Base-by-base conservation (phyloP, 2,797 vertebrate species). In the Pagetopsis macropterus region DNA sequence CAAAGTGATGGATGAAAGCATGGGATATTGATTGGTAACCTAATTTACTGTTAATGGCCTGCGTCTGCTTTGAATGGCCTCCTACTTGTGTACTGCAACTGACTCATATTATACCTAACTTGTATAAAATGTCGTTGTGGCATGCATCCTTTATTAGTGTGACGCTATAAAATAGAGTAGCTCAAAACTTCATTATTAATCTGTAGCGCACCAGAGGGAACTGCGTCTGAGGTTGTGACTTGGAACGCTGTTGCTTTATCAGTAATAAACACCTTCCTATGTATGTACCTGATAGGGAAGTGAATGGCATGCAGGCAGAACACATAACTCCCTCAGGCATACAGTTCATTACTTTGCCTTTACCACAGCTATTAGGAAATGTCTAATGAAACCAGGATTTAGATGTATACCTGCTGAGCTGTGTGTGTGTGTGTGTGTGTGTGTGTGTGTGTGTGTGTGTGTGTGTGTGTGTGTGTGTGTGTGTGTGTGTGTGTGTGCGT, bases 341-440 rank as follows among this genome's bases (percentile, higher is more conserved):
- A 51, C 46, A 51, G 7, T 87, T 88, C 84, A 85, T 90, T 78
- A 76, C 50, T 44, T 54, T 66, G 62, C 54, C 61, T 75, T 78
- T 72, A 55, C 44, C 66, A 57, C 55, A 70, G 70, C 72, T 72
- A 73, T 81, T 69, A 85, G 11, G 33, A 59, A 67, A 4, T 49
- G 69, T 71, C 62, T 74, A 62, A 83, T 83, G 67, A 76, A 83
- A 69, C 56, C 21, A 11, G 69, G 59, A 78, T 75, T 75, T 61
- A 72, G 63, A 56, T 37, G 37, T 33, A 64, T 70, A 82, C 75
- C 78, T 83, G 71, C 62, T 49, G 76, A 45, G 45, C 57, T 31
- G 5, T 70, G 61, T 74, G 63, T 62, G 37, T 59, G 46, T 40
- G 27, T 40, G 60, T 45, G 59, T 16, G 44, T 5, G n/a, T 44